Percentiles rank a stretch among this genome's conserved stretches.
Evolutionary conservation across 2,888 invertebrate genomes (phyloP).

Genomic region (Ectemnius cavifrons): DNA sequence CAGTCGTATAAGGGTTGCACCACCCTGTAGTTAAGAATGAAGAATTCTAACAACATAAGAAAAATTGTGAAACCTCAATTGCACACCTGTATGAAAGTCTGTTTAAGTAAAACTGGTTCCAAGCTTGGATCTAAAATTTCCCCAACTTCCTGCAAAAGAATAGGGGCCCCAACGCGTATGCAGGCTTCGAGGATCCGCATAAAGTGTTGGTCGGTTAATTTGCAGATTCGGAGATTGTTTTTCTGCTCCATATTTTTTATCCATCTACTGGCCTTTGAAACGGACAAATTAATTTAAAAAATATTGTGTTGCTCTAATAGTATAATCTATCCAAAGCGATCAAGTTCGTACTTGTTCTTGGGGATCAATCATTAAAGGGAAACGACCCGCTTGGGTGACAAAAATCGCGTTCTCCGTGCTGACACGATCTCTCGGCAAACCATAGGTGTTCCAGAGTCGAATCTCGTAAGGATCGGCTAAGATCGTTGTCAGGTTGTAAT

Average conservation of each 20-base stretch:
- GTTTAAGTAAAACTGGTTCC: constrained; percentile 89
- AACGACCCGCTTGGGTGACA: constrained; percentile 88
- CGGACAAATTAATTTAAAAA: not conserved
- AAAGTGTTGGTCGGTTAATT: constrained; percentile 87
- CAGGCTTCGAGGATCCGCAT: constrained; percentile 89
- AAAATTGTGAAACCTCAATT: not conserved
- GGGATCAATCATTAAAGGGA: constrained; percentile 97
- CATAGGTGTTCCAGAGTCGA: constrained; percentile 93
- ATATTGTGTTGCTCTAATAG: not conserved
- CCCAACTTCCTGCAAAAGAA: constrained; percentile 92
- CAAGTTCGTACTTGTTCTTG: constrained; percentile 88
- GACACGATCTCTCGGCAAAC: constrained; percentile 91
- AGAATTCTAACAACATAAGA: not conserved
- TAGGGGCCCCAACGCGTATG: constrained; percentile 90
- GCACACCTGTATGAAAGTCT: constrained; percentile 85
- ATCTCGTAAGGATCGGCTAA: constrained; percentile 92
- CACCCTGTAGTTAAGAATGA: constrained; percentile 79
- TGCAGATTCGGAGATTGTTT: constrained; percentile 87
- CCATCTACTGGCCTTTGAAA: constrained; percentile 92
- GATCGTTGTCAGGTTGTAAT: constrained; percentile 84
- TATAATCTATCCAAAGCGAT: not conserved
- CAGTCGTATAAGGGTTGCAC: constrained; percentile 88
- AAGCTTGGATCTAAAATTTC: constrained; percentile 93
- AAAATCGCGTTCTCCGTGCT: constrained; percentile 96
- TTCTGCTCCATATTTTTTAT: constrained; percentile 91